Percentiles rank a stretch among this genome's conserved stretches.
phyloP scores from a whole-genome alignment of 2,888 invertebrate genomes.

The Griposia aprilina region DNA sequence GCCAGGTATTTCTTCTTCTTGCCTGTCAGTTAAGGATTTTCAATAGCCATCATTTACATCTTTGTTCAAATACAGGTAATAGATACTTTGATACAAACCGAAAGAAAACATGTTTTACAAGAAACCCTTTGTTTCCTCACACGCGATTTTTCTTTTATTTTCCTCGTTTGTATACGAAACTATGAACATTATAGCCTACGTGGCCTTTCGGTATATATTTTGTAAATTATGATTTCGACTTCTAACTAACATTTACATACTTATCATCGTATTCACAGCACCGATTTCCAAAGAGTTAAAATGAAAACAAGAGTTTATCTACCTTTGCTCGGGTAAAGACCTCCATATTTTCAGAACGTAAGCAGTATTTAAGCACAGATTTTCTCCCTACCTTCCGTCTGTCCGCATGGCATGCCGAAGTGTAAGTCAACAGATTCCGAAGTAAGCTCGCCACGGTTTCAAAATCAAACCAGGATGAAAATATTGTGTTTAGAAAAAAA shows the following conservation, averaged over 20 bases:
- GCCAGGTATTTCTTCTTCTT: neutral
- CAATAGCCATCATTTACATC: neutral
- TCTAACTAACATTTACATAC: neutral
- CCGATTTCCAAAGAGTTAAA: neutral
- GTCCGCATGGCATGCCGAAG: neutral
- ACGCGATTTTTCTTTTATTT: neutral
- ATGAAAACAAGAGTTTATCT: neutral
- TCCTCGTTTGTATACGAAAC: neutral
- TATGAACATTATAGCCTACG: neutral
- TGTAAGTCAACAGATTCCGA: neutral
- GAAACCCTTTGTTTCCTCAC: conserved; percentile 1
- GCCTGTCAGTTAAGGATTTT: neutral
- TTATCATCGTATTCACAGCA: neutral
- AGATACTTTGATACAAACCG: neutral
- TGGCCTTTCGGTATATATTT: neutral
- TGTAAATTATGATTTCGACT: neutral
- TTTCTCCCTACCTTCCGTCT: neutral
- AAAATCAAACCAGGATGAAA: neutral
- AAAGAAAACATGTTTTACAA: neutral
- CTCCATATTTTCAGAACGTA: neutral
- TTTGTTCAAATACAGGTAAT: neutral
- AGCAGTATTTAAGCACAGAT: neutral
- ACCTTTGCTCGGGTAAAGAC: neutral
- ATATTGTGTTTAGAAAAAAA: neutral
- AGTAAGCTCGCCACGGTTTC: neutral